Evolutionary conservation across 2,797 vertebrate genomes (phyloP), one percentile per base, ranked within the genome.

Genomic region (Peromyscus attwateri): DNA sequence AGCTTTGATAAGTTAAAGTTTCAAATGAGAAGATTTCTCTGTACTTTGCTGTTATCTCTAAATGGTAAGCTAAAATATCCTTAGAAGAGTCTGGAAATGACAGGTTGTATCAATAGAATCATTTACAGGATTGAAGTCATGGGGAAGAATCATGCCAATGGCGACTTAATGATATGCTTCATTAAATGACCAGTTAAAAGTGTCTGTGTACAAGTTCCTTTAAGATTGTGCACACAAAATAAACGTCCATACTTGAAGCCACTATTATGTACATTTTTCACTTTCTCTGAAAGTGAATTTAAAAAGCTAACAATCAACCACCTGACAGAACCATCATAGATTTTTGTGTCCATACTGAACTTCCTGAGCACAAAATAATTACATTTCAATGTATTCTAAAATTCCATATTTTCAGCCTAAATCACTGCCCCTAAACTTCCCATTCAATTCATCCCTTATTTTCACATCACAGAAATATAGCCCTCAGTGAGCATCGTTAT

Each of bases 1-100:
- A 96, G 4, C 97, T 98, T 80, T 89, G 71, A 89, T 91, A 95
- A 98, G 73, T 91, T 83, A 83, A 97, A 93, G 19, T 92, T 97
- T 89, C 92, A 95, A 93, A 94, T 96, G 95, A 98, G 81, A 92
- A 66, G 1, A 27, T 87, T 46, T 96, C 49, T 84, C 71, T 83
- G 83, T 29, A 94, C 34, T 75, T 70, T 76, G 0, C 79, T 95
- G 4, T 3, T 80, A 95, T 97, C 62, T 83, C 19, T 89, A 91
- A 87, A 23, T 68, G n/a, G 19, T 64, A 31, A 70, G 12, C 60
- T 79, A 85, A 95, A 96, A 55, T 89, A 25, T 88, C 49, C 6
- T 31, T 83, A 19, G 27, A 23, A 94, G 43, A n/a, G 3, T 25
- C 52, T 66, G 37, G 83, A 88, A 90, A 85, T 66, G 95, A 37